A percentile compares a stretch with the other conserved stretches of the same genome.
phyloP scores from a whole-genome alignment of 2,888 invertebrate genomes.

The Drosophila merina region DNA sequence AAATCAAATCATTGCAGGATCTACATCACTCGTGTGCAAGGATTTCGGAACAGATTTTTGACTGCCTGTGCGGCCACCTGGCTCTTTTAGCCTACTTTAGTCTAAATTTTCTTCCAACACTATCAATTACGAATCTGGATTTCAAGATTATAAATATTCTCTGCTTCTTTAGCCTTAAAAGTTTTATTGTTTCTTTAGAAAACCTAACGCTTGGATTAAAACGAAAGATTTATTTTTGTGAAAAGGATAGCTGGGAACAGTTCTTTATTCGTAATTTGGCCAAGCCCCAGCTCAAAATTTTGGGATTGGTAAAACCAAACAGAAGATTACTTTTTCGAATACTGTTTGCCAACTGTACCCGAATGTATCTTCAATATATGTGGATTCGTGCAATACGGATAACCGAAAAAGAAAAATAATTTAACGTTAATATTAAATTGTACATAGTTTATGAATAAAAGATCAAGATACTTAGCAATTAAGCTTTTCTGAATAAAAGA shows the following conservation, averaged over 20 bases:
- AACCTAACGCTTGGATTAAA: neutral
- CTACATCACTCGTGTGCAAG: neutral
- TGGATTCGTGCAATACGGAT: neutral
- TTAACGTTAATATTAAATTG: too few relatives aligned
- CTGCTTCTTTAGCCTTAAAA: neutral
- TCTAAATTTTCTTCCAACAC: neutral
- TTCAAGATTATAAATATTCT: neutral
- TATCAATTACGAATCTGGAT: neutral
- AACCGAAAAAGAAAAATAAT: neutral
- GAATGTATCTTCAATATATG: neutral
- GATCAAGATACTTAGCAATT: too few relatives aligned
- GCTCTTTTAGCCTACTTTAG: neutral
- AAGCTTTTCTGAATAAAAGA: too few relatives aligned
- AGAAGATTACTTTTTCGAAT: neutral
- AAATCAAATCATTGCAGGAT: neutral
- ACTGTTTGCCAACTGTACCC: neutral
- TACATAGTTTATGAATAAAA: too few relatives aligned
- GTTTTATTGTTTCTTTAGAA: neutral
- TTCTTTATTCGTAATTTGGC: neutral
- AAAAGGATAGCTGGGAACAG: neutral
- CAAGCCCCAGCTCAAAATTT: neutral
- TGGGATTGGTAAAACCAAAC: neutral
- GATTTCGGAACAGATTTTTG: neutral
- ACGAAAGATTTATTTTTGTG: neutral
- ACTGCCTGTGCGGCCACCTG: neutral